Evolutionary conservation across 1,140 invertebrate genomes (phyloP), one percentile per base, ranked within the genome.

Genomic region (Helicoverpa armigera): DNA sequence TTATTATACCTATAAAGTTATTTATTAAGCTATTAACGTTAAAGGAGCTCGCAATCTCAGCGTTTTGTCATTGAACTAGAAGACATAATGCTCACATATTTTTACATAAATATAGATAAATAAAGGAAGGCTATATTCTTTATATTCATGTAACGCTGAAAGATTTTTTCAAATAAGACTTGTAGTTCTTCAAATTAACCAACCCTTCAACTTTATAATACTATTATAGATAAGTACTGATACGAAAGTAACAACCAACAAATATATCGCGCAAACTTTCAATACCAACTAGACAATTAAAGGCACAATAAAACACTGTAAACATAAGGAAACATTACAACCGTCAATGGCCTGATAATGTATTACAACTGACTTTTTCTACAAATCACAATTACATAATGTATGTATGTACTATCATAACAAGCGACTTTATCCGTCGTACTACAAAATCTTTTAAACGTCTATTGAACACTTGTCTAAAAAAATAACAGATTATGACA

Each of bases 361-460:
- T 54, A 9, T 65, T 54, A 14, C 14, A 61, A 51, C 35, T 0
- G 11, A 77, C 48, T 77, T 67, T 67, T 72, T 23, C 43, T 31
- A 72, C 50, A 29, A 75, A 75, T 61, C 56, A 48, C 23, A 12
- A 1, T 77, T 77, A 67, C 43, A 50, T 67, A 77, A 67, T 65
- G 18, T n/a, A n/a, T 77, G 67, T 77, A 18, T 77, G 67, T 77
- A 18, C 13, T 54, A 54, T 29, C 35, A 54, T 48, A 65, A 65
- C 43, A 67, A 18, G 23, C 31, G 61, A 18, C 14, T 51, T 35
- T n/a, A n/a, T n/a, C n/a, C n/a, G n/a, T n/a, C n/a, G n/a, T n/a
- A n/a, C n/a, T n/a, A n/a, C n/a, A n/a, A n/a, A n/a, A n/a, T n/a
- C n/a, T n/a, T n/a, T n/a, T n/a, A n/a, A n/a, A n/a, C n/a, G n/a